Conservation (phyloP, 2,888 invertebrate genomes). For the Conomelus anceps region DNA sequence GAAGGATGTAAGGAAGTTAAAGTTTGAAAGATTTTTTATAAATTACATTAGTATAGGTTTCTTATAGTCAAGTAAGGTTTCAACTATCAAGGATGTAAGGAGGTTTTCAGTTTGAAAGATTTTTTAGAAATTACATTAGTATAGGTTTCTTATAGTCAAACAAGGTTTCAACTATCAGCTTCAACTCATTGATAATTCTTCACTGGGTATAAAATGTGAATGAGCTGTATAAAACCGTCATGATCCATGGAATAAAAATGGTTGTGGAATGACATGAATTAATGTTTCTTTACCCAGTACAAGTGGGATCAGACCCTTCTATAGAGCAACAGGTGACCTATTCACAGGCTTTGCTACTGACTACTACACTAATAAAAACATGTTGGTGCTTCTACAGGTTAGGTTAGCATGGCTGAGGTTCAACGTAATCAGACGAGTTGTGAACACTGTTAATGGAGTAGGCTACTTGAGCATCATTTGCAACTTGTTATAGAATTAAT, state of each 20-base stretch:
- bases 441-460: neutral
- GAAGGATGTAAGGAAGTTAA: too few species aligned
- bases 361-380: neutral
- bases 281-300: neutral
- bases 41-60: too few species aligned
- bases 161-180: neutral
- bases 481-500: neutral
- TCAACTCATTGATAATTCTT: neutral
- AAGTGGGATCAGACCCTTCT: neutral
- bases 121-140: too few species aligned
- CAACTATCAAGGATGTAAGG: too few species aligned
- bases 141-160: too few species aligned
- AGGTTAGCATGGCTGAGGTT: neutral
- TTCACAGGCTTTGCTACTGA: neutral
- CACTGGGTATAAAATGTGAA: neutral
- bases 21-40: too few species aligned
- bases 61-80: too few species aligned
- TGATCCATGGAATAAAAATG: neutral
- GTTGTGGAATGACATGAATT: neutral
- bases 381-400: neutral
- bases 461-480: neutral
- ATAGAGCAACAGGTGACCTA: neutral
- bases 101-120: too few species aligned
- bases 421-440: neutral
- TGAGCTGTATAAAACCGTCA: neutral